phyloP scores from a whole-genome alignment of 2,888 invertebrate genomes.

The Drosophila austrosaltans region DNA sequence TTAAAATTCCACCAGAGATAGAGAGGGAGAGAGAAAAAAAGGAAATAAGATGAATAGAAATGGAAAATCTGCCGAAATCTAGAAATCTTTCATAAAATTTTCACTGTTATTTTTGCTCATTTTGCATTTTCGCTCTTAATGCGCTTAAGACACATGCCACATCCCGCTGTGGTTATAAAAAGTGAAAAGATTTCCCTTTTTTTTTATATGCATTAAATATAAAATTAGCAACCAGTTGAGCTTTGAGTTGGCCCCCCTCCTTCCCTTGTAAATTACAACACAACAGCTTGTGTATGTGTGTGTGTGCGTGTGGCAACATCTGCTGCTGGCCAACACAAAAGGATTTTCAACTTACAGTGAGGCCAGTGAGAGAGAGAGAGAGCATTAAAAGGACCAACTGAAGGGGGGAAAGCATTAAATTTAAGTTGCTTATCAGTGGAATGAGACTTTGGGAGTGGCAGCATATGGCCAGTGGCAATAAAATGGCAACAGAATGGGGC shows the following conservation, averaged over 20 bases:
- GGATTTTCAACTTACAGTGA: conserved; percentile 53
- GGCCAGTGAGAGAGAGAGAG: conserved; percentile 24
- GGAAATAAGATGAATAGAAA: neutral
- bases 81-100: neutral
- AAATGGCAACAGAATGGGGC: conserved; percentile 5
- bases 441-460: neutral
- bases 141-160: conserved; percentile 34
- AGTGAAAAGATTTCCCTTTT: neutral
- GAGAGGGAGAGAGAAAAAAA: neutral
- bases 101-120: conserved; percentile 1
- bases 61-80: neutral
- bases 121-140: conserved; percentile 17
- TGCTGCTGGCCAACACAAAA: conserved; percentile 50
- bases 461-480: conserved; percentile 21
- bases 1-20: conserved; percentile 9
- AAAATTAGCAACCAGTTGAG: conserved; percentile 52
- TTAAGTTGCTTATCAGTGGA: conserved; percentile 37
- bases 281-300: conserved; percentile 46
- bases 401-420: conserved; percentile 38
- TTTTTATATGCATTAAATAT: conserved; percentile 40
- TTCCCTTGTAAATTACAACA: conserved; percentile 32
- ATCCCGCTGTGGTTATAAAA: conserved; percentile 21
- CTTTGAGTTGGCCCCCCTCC: conserved; percentile 5
- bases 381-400: conserved; percentile 37
- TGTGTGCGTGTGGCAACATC: conserved; percentile 54